Conservation (phyloP, 2,113 vertebrate genomes). For the Ginglymostoma cirratum region DNA sequence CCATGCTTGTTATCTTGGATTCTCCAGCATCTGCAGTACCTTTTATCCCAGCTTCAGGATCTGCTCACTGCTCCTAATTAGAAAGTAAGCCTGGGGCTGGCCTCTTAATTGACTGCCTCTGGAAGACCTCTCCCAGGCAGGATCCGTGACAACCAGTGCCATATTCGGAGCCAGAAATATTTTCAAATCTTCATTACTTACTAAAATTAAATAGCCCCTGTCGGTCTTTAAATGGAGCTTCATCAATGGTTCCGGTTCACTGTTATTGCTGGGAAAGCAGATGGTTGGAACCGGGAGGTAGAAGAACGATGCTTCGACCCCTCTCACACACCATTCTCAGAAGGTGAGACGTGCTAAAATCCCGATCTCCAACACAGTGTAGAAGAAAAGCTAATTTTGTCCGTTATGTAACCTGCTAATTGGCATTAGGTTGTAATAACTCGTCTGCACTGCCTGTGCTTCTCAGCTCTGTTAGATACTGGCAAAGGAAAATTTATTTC, state of each 20-base stretch:
- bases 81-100: no score
- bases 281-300: neutral
- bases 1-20: no score
- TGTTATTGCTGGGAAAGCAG: neutral
- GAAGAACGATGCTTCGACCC: neutral
- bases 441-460: neutral
- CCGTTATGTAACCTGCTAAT: neutral
- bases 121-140: no score
- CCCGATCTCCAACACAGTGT: neutral
- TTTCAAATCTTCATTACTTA: no score
- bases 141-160: no score
- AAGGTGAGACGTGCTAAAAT: neutral
- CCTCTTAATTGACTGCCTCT: no score
- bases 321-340: neutral
- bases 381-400: neutral
- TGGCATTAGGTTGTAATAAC: neutral
- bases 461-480: conserved; percentile 6
- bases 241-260: neutral
- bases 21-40: no score
- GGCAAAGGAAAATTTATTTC: conserved; percentile 32
- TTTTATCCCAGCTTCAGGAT: no score
- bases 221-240: neutral
- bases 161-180: no score
- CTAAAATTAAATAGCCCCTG: neutral
- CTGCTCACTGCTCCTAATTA: no score